A percentile compares a stretch with the other conserved stretches of the same genome.
phyloP scores from a whole-genome alignment of 1,140 invertebrate genomes.

The Catajapyx aquilonaris region DNA sequence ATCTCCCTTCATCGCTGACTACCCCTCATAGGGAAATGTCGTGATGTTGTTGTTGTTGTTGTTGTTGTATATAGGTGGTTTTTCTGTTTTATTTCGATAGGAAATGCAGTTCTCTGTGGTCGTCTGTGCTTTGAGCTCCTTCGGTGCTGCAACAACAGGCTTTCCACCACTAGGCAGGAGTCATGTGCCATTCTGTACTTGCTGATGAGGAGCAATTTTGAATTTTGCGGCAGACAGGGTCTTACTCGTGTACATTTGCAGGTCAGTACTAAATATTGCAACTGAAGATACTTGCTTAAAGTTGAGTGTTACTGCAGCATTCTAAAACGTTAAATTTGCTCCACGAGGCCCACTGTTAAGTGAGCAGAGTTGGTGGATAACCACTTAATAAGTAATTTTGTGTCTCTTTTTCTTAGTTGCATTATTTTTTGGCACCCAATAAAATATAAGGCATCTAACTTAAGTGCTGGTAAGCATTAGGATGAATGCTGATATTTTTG shows the following conservation, averaged over 20 bases:
- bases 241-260: slow-evolving; percentile 69
- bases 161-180: slow-evolving; percentile 60
- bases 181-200: slow-evolving; percentile 76
- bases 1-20: background rate
- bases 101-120: slow-evolving; percentile 62
- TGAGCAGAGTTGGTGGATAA: background rate
- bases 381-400: background rate
- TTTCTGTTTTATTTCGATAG: slow-evolving; percentile 21
- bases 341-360: background rate
- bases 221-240: slow-evolving; percentile 58
- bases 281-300: no score
- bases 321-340: background rate
- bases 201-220: slow-evolving; percentile 82
- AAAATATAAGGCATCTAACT: background rate
- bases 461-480: background rate
- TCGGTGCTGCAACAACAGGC: slow-evolving; percentile 55
- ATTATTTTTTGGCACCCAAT: background rate
- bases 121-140: slow-evolving; percentile 62
- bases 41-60: background rate
- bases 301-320: background rate
- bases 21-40: no score
- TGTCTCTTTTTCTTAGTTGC: background rate
- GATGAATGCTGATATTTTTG: slow-evolving; percentile 5
- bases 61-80: slow-evolving; percentile 5
- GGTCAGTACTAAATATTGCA: slow-evolving; percentile 23